These are phyloP conservation scores for Sclerodermus sp. DNA, from an alignment of 2,888 invertebrate genomes.

Conservation along the genomic window DNA sequence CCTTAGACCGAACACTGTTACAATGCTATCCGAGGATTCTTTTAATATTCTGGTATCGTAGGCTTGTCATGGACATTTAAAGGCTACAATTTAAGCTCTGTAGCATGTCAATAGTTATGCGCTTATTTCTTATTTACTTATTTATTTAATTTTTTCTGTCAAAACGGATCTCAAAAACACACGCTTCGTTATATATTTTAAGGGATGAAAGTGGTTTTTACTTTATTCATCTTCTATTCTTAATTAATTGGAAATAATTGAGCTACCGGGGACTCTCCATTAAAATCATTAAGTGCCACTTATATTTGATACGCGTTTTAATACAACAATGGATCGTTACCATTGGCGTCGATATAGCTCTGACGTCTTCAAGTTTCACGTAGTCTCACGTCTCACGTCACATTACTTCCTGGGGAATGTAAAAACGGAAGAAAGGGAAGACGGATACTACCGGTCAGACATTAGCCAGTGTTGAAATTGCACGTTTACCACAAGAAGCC, in stretches of 20 bases:
- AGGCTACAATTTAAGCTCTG: too few species aligned
- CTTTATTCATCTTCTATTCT: too few species aligned
- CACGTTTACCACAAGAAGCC: too few species aligned
- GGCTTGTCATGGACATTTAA: too few species aligned
- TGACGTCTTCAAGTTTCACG: background rate
- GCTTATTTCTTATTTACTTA: background rate
- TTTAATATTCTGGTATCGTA: background rate
- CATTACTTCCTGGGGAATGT: background rate
- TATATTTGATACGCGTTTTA: slow-evolving; percentile 18
- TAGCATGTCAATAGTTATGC: background rate
- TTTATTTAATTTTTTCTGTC: too few species aligned
- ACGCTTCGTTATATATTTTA: too few species aligned
- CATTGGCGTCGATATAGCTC: slow-evolving; percentile 2
- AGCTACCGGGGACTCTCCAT: too few species aligned
- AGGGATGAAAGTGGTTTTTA: too few species aligned
- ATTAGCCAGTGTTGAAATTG: too few species aligned
- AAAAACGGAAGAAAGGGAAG: slow-evolving; percentile 13
- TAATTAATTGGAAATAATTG: too few species aligned
- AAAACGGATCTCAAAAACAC: too few species aligned
- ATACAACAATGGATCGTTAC: slow-evolving; percentile 21
- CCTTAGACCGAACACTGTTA: background rate
- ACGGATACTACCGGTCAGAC: too few species aligned
- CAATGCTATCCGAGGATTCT: background rate
- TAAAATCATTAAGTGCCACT: slow-evolving; percentile 18
- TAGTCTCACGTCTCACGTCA: slow-evolving; percentile 15